phyloP scores from a whole-genome alignment of 2,888 invertebrate species.

The Erebia ligea region DNA sequence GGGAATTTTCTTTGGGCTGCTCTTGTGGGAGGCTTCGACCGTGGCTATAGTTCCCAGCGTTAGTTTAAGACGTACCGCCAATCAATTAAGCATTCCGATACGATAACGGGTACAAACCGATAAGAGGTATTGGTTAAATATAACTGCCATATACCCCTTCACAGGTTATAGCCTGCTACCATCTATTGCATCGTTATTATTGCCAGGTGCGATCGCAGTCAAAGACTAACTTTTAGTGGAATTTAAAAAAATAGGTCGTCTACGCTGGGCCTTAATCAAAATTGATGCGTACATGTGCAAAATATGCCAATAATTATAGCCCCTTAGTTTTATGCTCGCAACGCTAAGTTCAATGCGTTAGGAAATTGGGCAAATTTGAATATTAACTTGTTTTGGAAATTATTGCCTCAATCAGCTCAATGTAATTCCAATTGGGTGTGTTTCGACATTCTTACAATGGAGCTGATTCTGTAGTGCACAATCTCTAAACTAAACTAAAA shows the following conservation, averaged over 20 bases:
- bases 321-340: neutral
- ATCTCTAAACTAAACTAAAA: neutral
- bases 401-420: conserved; percentile 16
- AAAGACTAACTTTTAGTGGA: no score
- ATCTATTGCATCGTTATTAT: neutral
- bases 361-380: conserved; percentile 28
- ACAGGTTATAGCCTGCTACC: no score
- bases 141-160: no score
- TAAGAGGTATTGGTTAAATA: no score
- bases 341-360: neutral
- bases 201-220: neutral
- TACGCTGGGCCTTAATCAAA: neutral
- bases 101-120: no score
- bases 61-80: no score
- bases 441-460: neutral
- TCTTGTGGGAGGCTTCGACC: no score
- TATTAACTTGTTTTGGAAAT: conserved; percentile 18
- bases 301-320: neutral
- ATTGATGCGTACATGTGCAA: neutral
- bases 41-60: no score
- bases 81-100: no score
- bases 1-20: no score
- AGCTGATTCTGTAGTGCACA: neutral
- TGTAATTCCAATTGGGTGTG: conserved; percentile 16
- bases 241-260: no score